phyloP scores from a whole-genome alignment of 2,797 vertebrate species.

The Oophaga sylvatica region DNA sequence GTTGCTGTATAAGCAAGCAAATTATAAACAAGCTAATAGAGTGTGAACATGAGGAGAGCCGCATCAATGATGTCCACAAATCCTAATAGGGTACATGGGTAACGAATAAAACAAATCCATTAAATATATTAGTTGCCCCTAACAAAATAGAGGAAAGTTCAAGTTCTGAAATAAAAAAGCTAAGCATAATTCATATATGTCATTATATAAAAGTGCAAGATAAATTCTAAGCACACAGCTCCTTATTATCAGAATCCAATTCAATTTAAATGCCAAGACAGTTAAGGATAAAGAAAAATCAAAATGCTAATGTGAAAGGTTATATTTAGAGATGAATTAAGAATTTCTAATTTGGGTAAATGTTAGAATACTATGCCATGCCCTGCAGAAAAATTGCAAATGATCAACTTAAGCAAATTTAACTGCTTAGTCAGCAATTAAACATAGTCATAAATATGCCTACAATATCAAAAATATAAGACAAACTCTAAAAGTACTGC shows the following conservation, averaged over 20 bases:
- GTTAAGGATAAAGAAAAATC: constrained; percentile 11
- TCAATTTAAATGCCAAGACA: constrained; percentile 6
- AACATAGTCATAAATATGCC: not conserved
- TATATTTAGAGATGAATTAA: constrained; percentile 45
- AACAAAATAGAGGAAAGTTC: not conserved
- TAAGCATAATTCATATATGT: not conserved
- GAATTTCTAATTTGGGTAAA: constrained; percentile 40
- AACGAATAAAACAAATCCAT: not conserved
- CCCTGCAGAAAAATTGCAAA: constrained; percentile 40
- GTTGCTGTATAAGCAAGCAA: no score
- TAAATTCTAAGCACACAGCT: constrained; percentile 16
- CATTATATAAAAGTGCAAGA: not conserved
- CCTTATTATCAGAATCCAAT: constrained; percentile 10
- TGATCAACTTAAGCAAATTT: constrained; percentile 46
- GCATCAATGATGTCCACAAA: no score
- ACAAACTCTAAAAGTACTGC: no score
- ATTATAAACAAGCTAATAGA: no score
- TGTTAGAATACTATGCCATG: constrained; percentile 37
- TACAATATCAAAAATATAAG: constrained; percentile 12
- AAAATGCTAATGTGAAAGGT: constrained; percentile 13
- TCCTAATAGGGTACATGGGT: not conserved
- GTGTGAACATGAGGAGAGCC: no score
- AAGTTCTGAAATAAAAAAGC: not conserved
- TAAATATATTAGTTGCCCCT: not conserved
- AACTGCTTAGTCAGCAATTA: constrained; percentile 41